Conservation (phyloP, 2,797 vertebrate species). For the Galaxias olidus region DNA sequence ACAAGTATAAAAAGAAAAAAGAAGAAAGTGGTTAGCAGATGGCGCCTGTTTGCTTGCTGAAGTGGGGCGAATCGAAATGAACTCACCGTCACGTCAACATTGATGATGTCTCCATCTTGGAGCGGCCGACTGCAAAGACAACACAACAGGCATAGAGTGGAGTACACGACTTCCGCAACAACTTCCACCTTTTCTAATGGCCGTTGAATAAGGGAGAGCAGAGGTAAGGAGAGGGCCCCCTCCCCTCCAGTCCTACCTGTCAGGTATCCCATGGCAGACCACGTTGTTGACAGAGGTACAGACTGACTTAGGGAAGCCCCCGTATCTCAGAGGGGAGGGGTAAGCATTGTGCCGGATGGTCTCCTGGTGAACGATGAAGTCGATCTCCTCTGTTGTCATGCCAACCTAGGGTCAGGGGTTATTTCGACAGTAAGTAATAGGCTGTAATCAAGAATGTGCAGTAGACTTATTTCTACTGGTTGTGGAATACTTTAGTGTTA, state of each 20-base stretch:
- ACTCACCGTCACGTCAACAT: constrained; percentile 98
- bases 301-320: constrained; percentile 96
- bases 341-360: constrained; percentile 90
- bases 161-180: constrained; percentile 9
- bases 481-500: too few species aligned
- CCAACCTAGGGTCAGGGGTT: constrained; percentile 79
- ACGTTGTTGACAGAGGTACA: constrained; percentile 99
- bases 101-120: constrained; percentile 96
- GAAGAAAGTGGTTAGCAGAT: neutral
- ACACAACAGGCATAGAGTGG: constrained; percentile 32
- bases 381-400: constrained; percentile 98
- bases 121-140: constrained; percentile 87
- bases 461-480: too few species aligned
- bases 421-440: neutral
- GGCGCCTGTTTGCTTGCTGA: too few species aligned
- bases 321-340: constrained; percentile 93
- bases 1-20: constrained; percentile 3
- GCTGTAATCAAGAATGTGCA: neutral
- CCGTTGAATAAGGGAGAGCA: neutral
- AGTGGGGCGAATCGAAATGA: constrained; percentile 49
- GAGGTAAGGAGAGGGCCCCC: neutral
- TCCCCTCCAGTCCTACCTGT: constrained; percentile 81
- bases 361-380: constrained; percentile 94
- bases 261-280: constrained; percentile 97
- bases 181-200: constrained; percentile 5